These are phyloP conservation scores for Phocoena phocoena DNA, from an alignment of 2,113 vertebrate species.

Conservation along the genomic window DNA sequence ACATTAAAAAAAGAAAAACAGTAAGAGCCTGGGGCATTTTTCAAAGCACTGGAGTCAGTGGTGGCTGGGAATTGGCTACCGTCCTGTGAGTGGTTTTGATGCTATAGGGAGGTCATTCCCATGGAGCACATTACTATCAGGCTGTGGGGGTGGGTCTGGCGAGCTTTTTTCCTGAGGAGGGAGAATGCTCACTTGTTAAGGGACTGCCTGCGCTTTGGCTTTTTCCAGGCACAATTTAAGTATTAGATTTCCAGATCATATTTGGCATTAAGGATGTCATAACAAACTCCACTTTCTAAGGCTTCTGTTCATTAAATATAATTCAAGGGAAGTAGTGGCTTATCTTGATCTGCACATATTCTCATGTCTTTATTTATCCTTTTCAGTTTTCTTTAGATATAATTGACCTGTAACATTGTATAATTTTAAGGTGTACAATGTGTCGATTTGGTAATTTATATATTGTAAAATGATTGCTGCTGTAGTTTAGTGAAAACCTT, in stretches of 20 bases:
- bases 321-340: neutral
- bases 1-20: neutral
- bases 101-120: neutral
- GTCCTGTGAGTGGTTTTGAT: neutral
- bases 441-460: neutral
- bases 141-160: neutral
- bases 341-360: constrained; percentile 3
- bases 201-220: neutral
- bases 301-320: neutral
- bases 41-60: neutral
- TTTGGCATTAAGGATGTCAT: constrained; percentile 15
- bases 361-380: neutral
- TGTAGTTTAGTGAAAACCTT: neutral
- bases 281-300: constrained; percentile 38
- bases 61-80: neutral
- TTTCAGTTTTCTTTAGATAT: neutral
- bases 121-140: neutral
- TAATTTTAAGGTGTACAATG: neutral
- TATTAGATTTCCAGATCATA: constrained; percentile 21
- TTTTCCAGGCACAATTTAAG: neutral
- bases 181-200: neutral
- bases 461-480: neutral
- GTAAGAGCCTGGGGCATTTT: neutral
- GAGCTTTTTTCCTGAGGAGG: neutral
- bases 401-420: neutral